Conservation (phyloP, 2,113 vertebrate species). For the Vulpes vulpes region DNA sequence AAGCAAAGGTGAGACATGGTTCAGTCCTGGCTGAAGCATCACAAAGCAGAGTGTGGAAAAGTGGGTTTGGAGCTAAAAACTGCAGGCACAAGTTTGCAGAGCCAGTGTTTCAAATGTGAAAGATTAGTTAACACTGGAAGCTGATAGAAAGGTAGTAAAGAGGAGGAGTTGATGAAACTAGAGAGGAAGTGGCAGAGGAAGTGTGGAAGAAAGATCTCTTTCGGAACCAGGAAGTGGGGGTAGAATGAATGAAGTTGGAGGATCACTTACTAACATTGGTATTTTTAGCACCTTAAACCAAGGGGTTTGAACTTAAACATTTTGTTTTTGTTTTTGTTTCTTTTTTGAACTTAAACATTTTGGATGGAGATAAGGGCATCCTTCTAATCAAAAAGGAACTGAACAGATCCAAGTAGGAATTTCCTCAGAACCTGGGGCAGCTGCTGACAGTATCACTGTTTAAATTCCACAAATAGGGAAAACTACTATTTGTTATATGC, state of each 20-base stretch:
- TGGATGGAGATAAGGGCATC: background rate
- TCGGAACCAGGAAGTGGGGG: background rate
- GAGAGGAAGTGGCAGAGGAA: background rate
- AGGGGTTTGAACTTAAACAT: background rate
- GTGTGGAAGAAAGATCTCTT: background rate
- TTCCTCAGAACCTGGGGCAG: background rate
- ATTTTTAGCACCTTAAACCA: background rate
- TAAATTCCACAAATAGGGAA: background rate
- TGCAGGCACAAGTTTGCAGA: background rate
- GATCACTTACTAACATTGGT: background rate
- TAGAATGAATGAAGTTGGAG: background rate
- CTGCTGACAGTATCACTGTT: background rate
- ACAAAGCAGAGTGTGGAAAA: background rate
- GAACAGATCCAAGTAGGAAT: background rate
- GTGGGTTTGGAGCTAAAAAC: background rate
- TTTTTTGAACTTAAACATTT: background rate
- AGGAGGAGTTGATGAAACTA: background rate
- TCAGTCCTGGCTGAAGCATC: background rate
- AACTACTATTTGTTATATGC: background rate
- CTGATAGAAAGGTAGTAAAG: background rate
- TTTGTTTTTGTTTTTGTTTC: background rate
- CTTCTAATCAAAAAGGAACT: background rate
- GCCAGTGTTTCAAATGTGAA: background rate
- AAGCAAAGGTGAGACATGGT: background rate
- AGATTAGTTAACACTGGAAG: background rate